These are phyloP conservation scores for Bolinopsis microptera DNA, from an alignment of 37 sponge, comb jelly and placozoan species.

Conservation along the genomic window DNA sequence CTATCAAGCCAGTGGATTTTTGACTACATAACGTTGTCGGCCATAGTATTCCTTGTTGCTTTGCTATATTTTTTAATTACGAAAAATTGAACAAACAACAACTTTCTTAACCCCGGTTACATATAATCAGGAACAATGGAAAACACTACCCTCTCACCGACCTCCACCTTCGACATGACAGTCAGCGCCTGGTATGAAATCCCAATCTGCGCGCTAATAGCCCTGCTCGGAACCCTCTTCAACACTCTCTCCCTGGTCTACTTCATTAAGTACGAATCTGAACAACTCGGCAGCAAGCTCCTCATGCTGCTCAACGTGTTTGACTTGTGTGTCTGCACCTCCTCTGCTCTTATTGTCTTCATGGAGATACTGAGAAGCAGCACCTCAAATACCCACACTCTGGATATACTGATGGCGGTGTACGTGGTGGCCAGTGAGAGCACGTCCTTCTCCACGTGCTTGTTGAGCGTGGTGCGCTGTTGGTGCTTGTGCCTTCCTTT, in stretches of 20 bases:
- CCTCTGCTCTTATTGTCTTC: neutral
- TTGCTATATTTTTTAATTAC: too few relatives aligned
- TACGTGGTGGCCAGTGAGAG: neutral
- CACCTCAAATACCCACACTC: too few relatives aligned
- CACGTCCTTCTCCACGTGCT: neutral
- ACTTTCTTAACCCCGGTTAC: too few relatives aligned
- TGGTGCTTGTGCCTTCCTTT: neutral
- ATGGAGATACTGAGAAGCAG: neutral
- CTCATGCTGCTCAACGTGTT: slow-evolving; percentile 9
- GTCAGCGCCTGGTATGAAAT: neutral
- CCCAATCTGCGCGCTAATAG: neutral
- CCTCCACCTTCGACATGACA: neutral
- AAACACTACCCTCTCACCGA: neutral
- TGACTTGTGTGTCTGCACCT: neutral
- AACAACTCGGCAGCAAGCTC: slow-evolving; percentile 3
- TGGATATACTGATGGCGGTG: neutral
- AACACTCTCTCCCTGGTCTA: neutral
- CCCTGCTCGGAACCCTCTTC: neutral
- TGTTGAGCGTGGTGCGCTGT: neutral
- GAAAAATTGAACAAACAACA: too few relatives aligned
- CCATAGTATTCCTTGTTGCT: too few relatives aligned
- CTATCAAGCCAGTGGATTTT: too few relatives aligned
- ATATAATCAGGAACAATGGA: too few relatives aligned
- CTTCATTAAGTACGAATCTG: neutral
- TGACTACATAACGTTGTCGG: too few relatives aligned